phyloP scores from a whole-genome alignment of 1,140 invertebrate genomes.

The Apis cerana region DNA sequence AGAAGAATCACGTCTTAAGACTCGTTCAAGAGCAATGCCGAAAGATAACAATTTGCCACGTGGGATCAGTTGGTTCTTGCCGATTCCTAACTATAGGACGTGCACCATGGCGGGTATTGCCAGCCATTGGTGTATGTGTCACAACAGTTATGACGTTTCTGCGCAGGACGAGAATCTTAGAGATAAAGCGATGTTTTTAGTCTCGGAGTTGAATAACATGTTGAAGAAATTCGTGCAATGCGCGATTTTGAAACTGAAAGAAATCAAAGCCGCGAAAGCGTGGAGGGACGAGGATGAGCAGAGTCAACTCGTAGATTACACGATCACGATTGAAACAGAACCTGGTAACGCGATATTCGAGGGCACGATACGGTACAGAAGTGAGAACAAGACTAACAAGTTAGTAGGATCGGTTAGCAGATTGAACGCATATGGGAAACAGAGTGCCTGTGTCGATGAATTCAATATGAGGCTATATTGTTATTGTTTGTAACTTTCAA shows the following conservation, averaged over 20 bases:
- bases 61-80: conserved; percentile 89
- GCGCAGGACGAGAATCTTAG: conserved; percentile 79
- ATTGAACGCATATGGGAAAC: conserved; percentile 90
- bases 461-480: conserved; percentile 90
- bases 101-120: conserved; percentile 89
- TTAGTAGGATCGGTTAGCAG: conserved; percentile 86
- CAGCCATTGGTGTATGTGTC: conserved; percentile 93
- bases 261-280: conserved; percentile 82
- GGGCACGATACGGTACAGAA: conserved; percentile 83
- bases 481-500: conserved; percentile 82
- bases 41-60: conserved; percentile 74
- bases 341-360: conserved; percentile 90
- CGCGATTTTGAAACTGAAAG: conserved; percentile 80
- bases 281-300: conserved; percentile 77
- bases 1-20: conserved; percentile 62
- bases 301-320: conserved; percentile 82
- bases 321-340: conserved; percentile 84
- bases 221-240: conserved; percentile 84
- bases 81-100: conserved; percentile 87
- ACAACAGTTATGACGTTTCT: conserved; percentile 82
- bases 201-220: conserved; percentile 85
- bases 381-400: conserved; percentile 78
- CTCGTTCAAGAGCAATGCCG: conserved; percentile 62
- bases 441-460: conserved; percentile 89
- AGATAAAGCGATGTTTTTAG: conserved; percentile 82